Evolutionary conservation across 2,113 vertebrate genomes (phyloP), one percentile per base, ranked within the genome.

Genomic region (Falcunculus frontatus): DNA sequence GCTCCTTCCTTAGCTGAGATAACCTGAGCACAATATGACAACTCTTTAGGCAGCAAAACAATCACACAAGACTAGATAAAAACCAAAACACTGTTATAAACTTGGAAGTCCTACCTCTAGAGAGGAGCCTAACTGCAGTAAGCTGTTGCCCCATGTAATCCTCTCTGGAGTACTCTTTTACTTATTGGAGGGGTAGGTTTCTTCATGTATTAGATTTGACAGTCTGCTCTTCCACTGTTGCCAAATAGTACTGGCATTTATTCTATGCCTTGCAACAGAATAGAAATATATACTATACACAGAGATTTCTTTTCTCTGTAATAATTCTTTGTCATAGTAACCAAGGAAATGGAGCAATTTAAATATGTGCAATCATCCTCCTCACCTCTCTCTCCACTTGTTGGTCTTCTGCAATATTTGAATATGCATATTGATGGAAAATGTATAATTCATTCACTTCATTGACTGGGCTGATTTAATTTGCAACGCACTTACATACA

Each of bases 331-430:
- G 55, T 84, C 93, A 93, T 86, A 88, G 90, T 95, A 94, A 90
- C 81, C 84, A 86, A 95, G 84, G 93, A 82, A 96, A 95, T 81
- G 62, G 39, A 83, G 57, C 65, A 55, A 92, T 97, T 96, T 95
- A 89, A 95, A 83, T 93, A 90, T 39, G 52, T 88, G 37, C 32
- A 89, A 32, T 90, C 55, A 74, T 92, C 84, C 91, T 95, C 60
- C 73, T 93, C 30, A 46, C 92, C 35, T 83, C 64, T 73, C 55
- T 89, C 56, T 84, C 29, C 44, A 64, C 56, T 96, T 91, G 17
- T 80, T 92, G 91, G 75, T 95, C 79, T 95, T 90, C 67, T 53
- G 93, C 73, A 93, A 14, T 93, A 95, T 97, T 97, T 98, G 95
- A 97, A 97, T 98, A 96, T 97, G 96, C 93, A 95, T 93, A 33